Base-by-base conservation (phyloP, 2,888 invertebrate genomes). In the Chironomus tentans region DNA sequence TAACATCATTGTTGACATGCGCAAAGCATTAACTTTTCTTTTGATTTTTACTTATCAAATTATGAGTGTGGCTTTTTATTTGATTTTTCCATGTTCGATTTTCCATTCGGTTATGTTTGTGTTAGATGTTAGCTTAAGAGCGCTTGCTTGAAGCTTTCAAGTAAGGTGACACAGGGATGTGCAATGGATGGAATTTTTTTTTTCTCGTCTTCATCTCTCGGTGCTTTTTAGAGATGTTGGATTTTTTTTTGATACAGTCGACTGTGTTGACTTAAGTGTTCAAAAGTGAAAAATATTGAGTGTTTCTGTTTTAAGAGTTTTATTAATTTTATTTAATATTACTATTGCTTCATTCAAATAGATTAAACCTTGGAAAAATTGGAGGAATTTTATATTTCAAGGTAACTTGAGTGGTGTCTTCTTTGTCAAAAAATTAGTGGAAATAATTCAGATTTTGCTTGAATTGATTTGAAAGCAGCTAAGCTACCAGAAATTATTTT, bases 11-110 rank as follows among this genome's bases (percentile, higher is more conserved):
- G 15, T 68, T 15, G 18, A 5, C 72, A 73, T 73, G 72, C 72
- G 72, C 72, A 62, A 38, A 71, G 61, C 62, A 73, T 73, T 73
- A 73, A 73, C 72, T 73, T 73, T 73, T 62, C 46, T 18, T 71
- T 24, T 71, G 71, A 71, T 71, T 71, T 71, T 71, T 71, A 71
- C 71, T 71, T 61, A 73, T 61, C 72, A 73, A 73, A 73, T 73
- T 73, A 73, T 73, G 72, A 73, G 72, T 73, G 62, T 73, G 72
- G 72, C 46, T 73, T 70, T 71, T 73, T 73, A 73, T 73, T 73
- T 73, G 72, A 73, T 62, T 62, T 73, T 73, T 73, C 61, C 72
- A 56, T 46, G 46, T 46, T 62, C 72, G 72, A 61, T 56, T 73
- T 62, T 62, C 61, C 56, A 73, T 38, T 28, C 47, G 18, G 48